Evolutionary conservation across 2,888 invertebrate species (phyloP).

Genomic region (Heliconius hortense): DNA sequence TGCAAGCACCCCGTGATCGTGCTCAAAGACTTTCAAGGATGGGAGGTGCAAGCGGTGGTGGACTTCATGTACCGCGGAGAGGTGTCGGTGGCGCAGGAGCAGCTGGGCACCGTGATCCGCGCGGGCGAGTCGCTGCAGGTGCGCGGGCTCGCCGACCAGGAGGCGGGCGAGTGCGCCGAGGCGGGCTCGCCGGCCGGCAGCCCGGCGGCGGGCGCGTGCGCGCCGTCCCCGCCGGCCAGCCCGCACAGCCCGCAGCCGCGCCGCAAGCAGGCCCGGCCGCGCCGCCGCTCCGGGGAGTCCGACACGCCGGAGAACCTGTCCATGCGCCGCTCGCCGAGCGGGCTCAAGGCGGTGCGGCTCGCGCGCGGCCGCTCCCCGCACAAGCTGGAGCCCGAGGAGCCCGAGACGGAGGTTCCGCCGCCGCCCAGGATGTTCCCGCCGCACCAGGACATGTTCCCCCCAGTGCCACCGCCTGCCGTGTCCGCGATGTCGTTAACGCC

Average conservation of each 20-base stretch:
- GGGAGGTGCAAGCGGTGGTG: conserved; percentile 94
- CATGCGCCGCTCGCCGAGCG: conserved; percentile 79
- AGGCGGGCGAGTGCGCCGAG: conserved; percentile 69
- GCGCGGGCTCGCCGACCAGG: conserved; percentile 88
- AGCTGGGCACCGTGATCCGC: conserved; percentile 90
- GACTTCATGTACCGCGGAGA: conserved; percentile 97
- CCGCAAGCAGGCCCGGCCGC: conserved; percentile 92
- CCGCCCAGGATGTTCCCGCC: conserved; percentile 81
- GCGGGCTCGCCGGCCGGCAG: conserved; percentile 71
- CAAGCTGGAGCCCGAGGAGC: conserved; percentile 70
- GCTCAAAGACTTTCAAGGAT: conserved; percentile 93
- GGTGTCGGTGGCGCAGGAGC: conserved; percentile 93
- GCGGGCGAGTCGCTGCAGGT: conserved; percentile 94
- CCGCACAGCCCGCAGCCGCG: conserved; percentile 91
- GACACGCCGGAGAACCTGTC: conserved; percentile 83
- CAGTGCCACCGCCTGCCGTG: conserved; percentile 85
- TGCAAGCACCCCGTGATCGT: conserved; percentile 97
- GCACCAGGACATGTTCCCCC: conserved; percentile 86
- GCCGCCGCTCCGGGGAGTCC: conserved; percentile 90
- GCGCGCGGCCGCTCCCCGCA: conserved; percentile 64
- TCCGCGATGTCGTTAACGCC: conserved; percentile 90
- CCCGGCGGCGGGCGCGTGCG: conserved; percentile 68
- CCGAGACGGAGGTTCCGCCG: conserved; percentile 77
- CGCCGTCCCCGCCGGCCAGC: conserved; percentile 75
- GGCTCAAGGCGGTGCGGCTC: conserved; percentile 69